Evolutionary conservation across 2,888 invertebrate genomes (phyloP), one percentile per base, ranked within the genome.

Genomic region (Vanessa cardui): DNA sequence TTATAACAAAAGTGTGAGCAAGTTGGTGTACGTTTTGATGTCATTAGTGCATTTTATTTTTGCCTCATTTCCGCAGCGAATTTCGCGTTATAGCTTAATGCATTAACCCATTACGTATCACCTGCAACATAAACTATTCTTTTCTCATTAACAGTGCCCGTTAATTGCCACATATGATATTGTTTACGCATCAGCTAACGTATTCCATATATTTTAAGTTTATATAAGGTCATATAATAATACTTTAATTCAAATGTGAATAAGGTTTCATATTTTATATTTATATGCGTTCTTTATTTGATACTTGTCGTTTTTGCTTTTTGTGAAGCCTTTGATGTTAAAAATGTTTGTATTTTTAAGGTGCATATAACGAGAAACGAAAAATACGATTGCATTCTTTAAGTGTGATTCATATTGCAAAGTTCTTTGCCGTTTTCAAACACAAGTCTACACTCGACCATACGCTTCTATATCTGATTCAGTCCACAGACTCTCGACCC

Each of bases 31-130:
- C 56, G 54, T 59, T 58, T 59, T 49, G 59, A 83, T 61, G 82
- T 86, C 86, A 86, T 89, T 88, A 87, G 84, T 85, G 86, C 84
- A 85, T 85, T 87, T 88, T 85, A 86, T 86, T 86, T 83, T 77
- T 77, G 78, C 74, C 76, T 76, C 72, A 74, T 78, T 76, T 78
- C 73, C 75, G 77, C 77, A 72, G 74, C 74, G 74, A 77, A 74
- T 76, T 77, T 76, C 78, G 74, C 76, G 81, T 56, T 76, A 73
- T 76, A 79, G 81, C 84, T 83, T 87, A 88, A 89, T 89, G 88
- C 85, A 83, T 86, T 88, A 79, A 74, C 77, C 82, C 86, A 89
- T 88, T 89, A 88, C 80, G 82, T 84, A 82, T 83, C 84, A 85
- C 82, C 80, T 82, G 80, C 76, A 75, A 78, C 76, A 82, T 83